phyloP scores from a whole-genome alignment of 1,140 invertebrate genomes.

The Temnothorax nylanderi region DNA sequence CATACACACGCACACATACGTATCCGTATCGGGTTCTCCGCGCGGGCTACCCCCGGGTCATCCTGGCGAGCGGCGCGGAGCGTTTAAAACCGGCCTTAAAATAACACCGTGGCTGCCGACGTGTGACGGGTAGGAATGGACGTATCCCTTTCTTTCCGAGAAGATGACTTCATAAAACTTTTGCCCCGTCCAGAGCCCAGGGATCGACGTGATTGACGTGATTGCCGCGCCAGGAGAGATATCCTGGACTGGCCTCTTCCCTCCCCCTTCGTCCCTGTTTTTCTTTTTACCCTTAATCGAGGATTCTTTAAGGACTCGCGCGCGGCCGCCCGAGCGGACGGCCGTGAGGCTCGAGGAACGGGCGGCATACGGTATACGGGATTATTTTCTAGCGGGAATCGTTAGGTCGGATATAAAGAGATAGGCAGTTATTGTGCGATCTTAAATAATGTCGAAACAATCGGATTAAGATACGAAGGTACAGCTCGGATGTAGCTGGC shows the following conservation, averaged over 20 bases:
- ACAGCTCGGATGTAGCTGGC: neutral
- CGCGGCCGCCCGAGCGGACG: conserved; percentile 1
- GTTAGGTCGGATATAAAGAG: neutral
- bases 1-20: neutral
- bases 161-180: conserved; percentile 84
- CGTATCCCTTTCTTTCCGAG: conserved; percentile 81
- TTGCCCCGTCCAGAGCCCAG: conserved; percentile 66
- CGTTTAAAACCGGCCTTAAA: conserved; percentile 80
- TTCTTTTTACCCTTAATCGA: conserved; percentile 70
- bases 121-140: conserved; percentile 73
- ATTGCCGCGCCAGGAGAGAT: conserved; percentile 62
- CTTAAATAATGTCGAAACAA: neutral
- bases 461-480: neutral
- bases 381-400: conserved; percentile 5
- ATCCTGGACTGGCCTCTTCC: conserved; percentile 7
- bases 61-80: conserved; percentile 54
- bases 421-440: neutral
- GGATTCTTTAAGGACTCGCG: conserved; percentile 53
- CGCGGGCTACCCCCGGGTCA: conserved; percentile 75
- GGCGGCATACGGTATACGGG: conserved; percentile 10
- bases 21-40: conserved; percentile 73
- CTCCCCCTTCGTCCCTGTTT: conserved; percentile 15
- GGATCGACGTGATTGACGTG: conserved; percentile 76
- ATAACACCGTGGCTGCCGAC: conserved; percentile 80
- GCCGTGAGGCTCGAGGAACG: conserved; percentile 20